Evolutionary conservation across 1,140 invertebrate genomes (phyloP).

Genomic region (Halotydeus destructor): DNA sequence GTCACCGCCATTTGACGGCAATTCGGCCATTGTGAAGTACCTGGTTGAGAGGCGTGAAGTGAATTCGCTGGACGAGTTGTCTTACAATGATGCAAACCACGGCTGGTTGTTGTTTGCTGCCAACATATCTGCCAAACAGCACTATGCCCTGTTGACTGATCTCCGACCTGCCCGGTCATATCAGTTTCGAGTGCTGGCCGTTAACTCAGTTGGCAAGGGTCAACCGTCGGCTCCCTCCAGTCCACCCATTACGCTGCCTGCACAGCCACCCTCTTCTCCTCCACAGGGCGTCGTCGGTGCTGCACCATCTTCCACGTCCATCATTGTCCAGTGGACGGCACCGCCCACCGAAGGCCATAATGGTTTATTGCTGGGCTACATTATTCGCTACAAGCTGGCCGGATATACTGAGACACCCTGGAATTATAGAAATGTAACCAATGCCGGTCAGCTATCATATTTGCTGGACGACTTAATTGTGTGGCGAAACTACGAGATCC

Average conservation of each 20-base stretch:
- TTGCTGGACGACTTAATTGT: conserved; percentile 82
- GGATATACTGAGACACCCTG: conserved; percentile 48
- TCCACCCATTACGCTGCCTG: conserved; percentile 13
- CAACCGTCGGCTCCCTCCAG: conserved; percentile 1
- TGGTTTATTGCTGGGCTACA: conserved; percentile 79
- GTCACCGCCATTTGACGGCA: conserved; percentile 88
- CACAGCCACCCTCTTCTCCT: conserved; percentile 53
- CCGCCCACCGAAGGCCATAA: conserved; percentile 79
- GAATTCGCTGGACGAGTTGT: background rate
- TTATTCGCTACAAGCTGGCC: conserved; percentile 65
- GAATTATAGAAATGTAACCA: conserved; percentile 68
- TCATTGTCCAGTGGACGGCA: conserved; percentile 92
- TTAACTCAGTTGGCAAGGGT: conserved; percentile 70
- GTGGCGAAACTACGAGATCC: conserved; percentile 92
- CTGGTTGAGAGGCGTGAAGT: conserved; percentile 56
- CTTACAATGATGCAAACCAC: conserved; percentile 3
- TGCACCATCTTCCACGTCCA: conserved; percentile 73
- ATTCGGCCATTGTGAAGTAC: conserved; percentile 78
- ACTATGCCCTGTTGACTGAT: conserved; percentile 56
- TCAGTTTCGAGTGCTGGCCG: conserved; percentile 82
- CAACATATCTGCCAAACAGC: conserved; percentile 54
- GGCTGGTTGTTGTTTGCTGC: conserved; percentile 62
- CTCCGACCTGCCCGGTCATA: conserved; percentile 83
- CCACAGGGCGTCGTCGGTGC: conserved; percentile 73
- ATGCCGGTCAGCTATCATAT: conserved; percentile 74